Base-by-base conservation (phyloP, 2,797 vertebrate genomes). In the Pantherophis alleghaniensis region DNA sequence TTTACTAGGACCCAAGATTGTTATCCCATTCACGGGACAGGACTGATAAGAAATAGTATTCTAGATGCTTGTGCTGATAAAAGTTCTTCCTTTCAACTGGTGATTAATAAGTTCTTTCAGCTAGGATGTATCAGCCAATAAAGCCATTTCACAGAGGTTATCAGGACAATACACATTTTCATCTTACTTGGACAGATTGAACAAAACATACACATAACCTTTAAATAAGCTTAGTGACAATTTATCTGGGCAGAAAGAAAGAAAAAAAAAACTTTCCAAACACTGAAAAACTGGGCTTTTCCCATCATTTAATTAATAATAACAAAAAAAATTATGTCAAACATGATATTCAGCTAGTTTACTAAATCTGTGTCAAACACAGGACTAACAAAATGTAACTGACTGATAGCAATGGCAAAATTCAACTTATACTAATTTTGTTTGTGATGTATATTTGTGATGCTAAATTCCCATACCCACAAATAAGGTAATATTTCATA, bases 51-150 rank as follows among this genome's bases (percentile, higher is more conserved):
- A 96, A 95, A 97, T 97, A 98, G 97, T 97, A 97, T 97, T 97
- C 95, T 96, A 98, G 98, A 98, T 97, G 93, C 95, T 96, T 95
- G 63, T 89, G 92, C 94, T 95, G 98, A 98, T 98, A 98, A 94
- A 95, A 94, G 18, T 51, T 96, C 95, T 96, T 95, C 97, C 96
- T 92, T 90, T 94, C 94, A 94, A 96, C 96, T 96, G 87, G 95
- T 94, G 92, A 97, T 98, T 98, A 98, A 98, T 98, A 98, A 98
- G 97, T 96, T 22, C 98, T 98, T 96, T 98, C 98, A 97, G 97
- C 96, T 96, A 97, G 96, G 94, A 96, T 5, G 7, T 59, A 94
- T 95, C 57, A 96, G 95, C 96, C 97, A 93, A 92, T 94, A 94
- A 95, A 97, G 96, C 92, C 63, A 90, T 97, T 97, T 97, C 94